Base-by-base conservation (phyloP, 2,113 vertebrate genomes). In the Antidorcas marsupialis region DNA sequence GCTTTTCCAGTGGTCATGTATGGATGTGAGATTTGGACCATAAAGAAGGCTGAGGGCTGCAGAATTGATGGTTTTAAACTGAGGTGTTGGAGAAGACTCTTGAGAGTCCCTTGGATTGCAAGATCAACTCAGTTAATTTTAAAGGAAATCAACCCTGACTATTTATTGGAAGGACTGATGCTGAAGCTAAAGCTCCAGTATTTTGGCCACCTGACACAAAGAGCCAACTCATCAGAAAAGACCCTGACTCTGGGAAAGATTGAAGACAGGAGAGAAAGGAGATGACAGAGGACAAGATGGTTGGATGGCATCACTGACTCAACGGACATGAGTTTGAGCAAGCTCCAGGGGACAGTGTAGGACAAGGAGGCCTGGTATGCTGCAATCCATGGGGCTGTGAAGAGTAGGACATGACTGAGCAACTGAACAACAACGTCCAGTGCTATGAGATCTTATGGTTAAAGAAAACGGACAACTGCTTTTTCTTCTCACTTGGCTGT, bases 121-220 rank as follows among this genome's bases (percentile, higher is more conserved):
- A 71, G 64, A 71, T 71, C 17, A 71, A 21, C 9, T 10, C n/a
- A 21, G n/a, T 71, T 19, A 71, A 36, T 36, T 19, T n/a, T 36
- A 71, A 71, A 71, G 64, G 9, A 36, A 36, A 71, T 36, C 17
- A 71, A 36, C 17, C 4, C 8, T 71, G 64, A 71, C n/a, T 71
- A 5, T 67, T 67, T 9, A 36, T 71, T 21, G 64, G n/a, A 36
- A 71, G n/a, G 64, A 71, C n/a, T 71, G n/a, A 36, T 71, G 64
- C n/a, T 71, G 4, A 71, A 71, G 64, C 64, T 71, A 71, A 36
- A 71, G 64, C 17, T 71, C 64, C 17, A 71, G 21, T 36, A 36
- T 71, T 36, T 71, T 71, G n/a, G 17, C 17, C 17, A 11, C 64
- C n/a, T 71, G 17, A 36, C 0, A 0, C 2, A 0, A 36, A 36